Evolutionary conservation across 2,113 vertebrate genomes (phyloP).

Genomic region (Numida meleagris): DNA sequence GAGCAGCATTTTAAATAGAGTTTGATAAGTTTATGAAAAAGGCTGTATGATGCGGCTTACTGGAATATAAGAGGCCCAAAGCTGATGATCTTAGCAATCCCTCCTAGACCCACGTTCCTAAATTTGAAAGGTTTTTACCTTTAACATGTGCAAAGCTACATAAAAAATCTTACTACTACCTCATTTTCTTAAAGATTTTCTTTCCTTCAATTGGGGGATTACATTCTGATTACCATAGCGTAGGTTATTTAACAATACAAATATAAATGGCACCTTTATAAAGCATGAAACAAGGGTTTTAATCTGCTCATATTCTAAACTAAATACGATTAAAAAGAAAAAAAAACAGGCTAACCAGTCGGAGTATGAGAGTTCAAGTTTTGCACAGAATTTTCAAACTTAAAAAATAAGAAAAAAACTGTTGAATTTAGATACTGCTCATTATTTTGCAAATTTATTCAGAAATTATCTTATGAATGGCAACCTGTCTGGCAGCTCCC

Average conservation of each 20-base stretch:
- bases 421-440: accelerated
- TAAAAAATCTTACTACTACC: not conserved
- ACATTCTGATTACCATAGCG: not conserved
- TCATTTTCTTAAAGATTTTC: not conserved
- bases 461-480: not conserved
- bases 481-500: not conserved
- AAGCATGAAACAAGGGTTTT: not conserved
- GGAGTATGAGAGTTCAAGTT: not conserved
- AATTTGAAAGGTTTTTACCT: not conserved
- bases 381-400: not conserved
- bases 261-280: not conserved
- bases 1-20: slow-evolving; percentile 18
- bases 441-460: not conserved
- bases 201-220: not conserved
- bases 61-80: slow-evolving; percentile 10
- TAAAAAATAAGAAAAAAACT: not conserved
- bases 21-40: slow-evolving; percentile 38
- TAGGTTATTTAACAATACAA: not conserved
- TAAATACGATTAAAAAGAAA: not conserved
- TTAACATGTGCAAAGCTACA: not conserved
- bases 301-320: not conserved
- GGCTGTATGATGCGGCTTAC: not conserved
- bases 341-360: not conserved
- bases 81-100: not conserved
- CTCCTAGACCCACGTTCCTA: not conserved